These are phyloP conservation scores for Amyelois transitella DNA, from an alignment of 1,140 invertebrate species.

Conservation along the genomic window DNA sequence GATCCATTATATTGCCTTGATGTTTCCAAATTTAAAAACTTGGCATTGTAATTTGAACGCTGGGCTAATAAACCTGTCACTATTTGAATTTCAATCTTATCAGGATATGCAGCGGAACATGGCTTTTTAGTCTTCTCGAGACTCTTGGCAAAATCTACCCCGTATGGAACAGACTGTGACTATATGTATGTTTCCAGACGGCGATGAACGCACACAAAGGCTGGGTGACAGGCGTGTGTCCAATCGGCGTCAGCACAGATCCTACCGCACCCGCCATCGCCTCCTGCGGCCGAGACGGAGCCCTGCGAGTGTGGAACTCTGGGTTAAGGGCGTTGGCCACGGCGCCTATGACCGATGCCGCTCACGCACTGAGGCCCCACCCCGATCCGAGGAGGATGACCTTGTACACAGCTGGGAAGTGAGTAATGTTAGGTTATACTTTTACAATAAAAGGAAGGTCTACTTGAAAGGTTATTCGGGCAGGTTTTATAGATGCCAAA, in stretches of 20 bases:
- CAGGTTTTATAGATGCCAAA: too few species aligned
- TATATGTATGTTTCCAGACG: slow-evolving; percentile 71
- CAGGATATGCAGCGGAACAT: too few species aligned
- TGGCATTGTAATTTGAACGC: too few species aligned
- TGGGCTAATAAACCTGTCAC: too few species aligned
- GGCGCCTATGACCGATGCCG: slow-evolving; percentile 33
- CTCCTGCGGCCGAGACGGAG: slow-evolving; percentile 86
- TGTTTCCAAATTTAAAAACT: too few species aligned
- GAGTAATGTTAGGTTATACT: slow-evolving; percentile 5
- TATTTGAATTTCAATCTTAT: too few species aligned
- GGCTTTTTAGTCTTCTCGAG: too few species aligned
- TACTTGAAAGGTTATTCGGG: too few species aligned
- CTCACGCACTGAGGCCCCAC: slow-evolving; percentile 33
- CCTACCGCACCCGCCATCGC: slow-evolving; percentile 76
- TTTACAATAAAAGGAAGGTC: too few species aligned
- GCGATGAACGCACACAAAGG: slow-evolving; percentile 92
- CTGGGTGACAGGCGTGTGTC: slow-evolving; percentile 88
- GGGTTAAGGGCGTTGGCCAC: slow-evolving; percentile 63
- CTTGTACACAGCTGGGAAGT: slow-evolving; percentile 53
- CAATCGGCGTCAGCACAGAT: slow-evolving; percentile 50
- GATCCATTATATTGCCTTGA: too few species aligned
- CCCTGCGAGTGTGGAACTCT: slow-evolving; percentile 73
- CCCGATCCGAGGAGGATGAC: slow-evolving; percentile 4
- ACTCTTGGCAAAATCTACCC: too few species aligned
- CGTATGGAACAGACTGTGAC: too few species aligned